Percentiles rank a stretch among this genome's conserved stretches.
These are phyloP conservation scores for Sinopyrophorus schimmeli DNA, from an alignment of 2,888 invertebrate genomes.

Conservation along the genomic window DNA sequence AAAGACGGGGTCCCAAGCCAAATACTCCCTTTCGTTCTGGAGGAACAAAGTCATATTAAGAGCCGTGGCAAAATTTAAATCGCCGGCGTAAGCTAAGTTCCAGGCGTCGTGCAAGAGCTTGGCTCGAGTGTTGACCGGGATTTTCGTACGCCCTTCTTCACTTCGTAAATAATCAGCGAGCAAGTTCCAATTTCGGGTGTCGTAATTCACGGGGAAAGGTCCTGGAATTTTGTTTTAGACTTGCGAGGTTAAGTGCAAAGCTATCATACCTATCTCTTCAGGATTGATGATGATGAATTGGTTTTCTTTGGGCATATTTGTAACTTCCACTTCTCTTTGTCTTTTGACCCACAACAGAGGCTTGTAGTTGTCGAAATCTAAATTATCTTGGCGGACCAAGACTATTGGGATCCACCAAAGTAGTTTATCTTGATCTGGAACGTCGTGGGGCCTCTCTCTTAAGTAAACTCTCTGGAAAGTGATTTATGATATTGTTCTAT, in stretches of 20 bases:
- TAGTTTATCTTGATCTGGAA: slow-evolving; percentile 70
- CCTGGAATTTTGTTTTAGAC: slow-evolving; percentile 55
- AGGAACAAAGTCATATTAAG: slow-evolving; percentile 79
- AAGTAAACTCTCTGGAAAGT: slow-evolving; percentile 70
- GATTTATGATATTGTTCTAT: slow-evolving; percentile 14
- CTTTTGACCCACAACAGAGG: slow-evolving; percentile 69
- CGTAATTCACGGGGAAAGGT: slow-evolving; percentile 84
- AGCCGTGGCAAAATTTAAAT: slow-evolving; percentile 73
- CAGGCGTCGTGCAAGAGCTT: slow-evolving; percentile 78
- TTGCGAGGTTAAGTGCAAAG: too few relatives aligned
- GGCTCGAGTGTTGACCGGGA: slow-evolving; percentile 74
- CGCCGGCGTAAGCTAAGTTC: slow-evolving; percentile 78
- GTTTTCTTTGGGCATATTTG: slow-evolving; percentile 60
- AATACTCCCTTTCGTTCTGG: slow-evolving; percentile 70
- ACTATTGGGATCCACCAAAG: slow-evolving; percentile 77
- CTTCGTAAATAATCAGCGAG: slow-evolving; percentile 67
- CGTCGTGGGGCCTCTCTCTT: slow-evolving; percentile 72
- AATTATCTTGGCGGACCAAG: slow-evolving; percentile 60
- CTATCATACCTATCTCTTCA: slow-evolving; percentile 73
- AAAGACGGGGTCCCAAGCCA: slow-evolving; percentile 83
- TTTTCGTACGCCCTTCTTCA: slow-evolving; percentile 58
- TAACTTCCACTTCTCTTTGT: slow-evolving; percentile 59
- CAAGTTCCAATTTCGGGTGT: slow-evolving; percentile 74
- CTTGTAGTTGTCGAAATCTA: slow-evolving; percentile 63
- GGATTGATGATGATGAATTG: slow-evolving; percentile 79